Conservation (phyloP, 1,140 invertebrate genomes). For the Meloidogyne hapla region DNA sequence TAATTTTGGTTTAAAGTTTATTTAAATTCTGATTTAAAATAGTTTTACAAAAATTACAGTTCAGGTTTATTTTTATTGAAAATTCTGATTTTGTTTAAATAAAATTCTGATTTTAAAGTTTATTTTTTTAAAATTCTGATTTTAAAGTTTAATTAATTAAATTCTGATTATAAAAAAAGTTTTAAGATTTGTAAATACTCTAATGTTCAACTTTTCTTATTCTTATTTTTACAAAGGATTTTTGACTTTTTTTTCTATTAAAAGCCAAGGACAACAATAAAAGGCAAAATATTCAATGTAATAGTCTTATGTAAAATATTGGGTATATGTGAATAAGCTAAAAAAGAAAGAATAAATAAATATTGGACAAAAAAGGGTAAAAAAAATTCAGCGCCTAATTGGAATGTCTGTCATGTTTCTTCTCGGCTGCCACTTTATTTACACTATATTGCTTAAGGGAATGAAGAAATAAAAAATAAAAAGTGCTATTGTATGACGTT, state of each 20-base stretch:
- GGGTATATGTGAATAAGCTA: not conserved
- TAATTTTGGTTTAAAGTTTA: not conserved
- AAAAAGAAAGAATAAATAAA: not conserved
- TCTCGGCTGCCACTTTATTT: constrained; percentile 5
- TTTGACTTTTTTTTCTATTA: not conserved
- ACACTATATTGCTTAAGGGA: not conserved
- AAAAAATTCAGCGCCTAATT: not conserved
- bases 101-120: not conserved
- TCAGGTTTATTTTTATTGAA: no score
- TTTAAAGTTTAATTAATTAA: not conserved
- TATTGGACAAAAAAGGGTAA: constrained; percentile 3
- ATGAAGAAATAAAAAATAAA: not conserved
- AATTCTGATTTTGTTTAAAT: no score
- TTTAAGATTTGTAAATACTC: not conserved
- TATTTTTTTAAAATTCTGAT: not conserved
- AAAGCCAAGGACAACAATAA: not conserved
- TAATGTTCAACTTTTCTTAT: not conserved
- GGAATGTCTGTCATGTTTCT: not conserved
- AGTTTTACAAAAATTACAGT: no score
- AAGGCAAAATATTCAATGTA: not conserved
- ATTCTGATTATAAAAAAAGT: no score
- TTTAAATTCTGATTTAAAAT: not conserved
- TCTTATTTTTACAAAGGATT: not conserved
- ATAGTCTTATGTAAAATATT: constrained; percentile 3
- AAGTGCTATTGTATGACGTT: not conserved